Evolutionary conservation across 2,888 invertebrate genomes (phyloP).

Genomic region (Caenorhabditis virilis): DNA sequence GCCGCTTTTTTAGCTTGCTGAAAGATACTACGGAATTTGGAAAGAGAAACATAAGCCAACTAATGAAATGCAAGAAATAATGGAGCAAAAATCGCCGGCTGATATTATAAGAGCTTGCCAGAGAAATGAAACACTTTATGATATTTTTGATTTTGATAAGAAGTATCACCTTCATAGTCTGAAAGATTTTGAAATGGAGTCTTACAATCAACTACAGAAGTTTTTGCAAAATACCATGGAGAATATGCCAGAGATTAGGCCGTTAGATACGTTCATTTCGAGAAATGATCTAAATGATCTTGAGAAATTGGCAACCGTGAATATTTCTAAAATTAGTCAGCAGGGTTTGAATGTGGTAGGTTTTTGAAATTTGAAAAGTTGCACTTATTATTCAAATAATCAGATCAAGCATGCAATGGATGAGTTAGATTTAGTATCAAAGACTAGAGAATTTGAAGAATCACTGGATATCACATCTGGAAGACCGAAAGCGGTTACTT

Average conservation of each 20-base stretch:
- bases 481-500: constrained; percentile 45
- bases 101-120: constrained; percentile 61
- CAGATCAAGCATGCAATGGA: constrained; percentile 48
- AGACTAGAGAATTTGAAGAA: constrained; percentile 45
- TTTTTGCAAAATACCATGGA: constrained; percentile 37
- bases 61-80: constrained; percentile 32
- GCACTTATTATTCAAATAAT: too few species aligned
- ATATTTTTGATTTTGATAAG: constrained; percentile 61
- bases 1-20: constrained; percentile 60
- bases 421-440: constrained; percentile 45
- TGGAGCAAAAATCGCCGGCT: constrained; percentile 49
- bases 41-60: constrained; percentile 28
- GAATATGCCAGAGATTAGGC: constrained; percentile 39
- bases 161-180: constrained; percentile 48
- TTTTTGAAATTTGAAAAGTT: too few species aligned
- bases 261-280: constrained; percentile 33
- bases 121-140: constrained; percentile 62
- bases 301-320: constrained; percentile 43
- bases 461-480: constrained; percentile 38
- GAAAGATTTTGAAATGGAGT: constrained; percentile 47
- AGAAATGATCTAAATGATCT: constrained; percentile 34
- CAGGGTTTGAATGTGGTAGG: constrained; percentile 45
- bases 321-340: constrained; percentile 44
- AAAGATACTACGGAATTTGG: constrained; percentile 56
- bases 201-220: constrained; percentile 38